phyloP scores from a whole-genome alignment of 2,113 vertebrate species.

The Mustela lutreola region DNA sequence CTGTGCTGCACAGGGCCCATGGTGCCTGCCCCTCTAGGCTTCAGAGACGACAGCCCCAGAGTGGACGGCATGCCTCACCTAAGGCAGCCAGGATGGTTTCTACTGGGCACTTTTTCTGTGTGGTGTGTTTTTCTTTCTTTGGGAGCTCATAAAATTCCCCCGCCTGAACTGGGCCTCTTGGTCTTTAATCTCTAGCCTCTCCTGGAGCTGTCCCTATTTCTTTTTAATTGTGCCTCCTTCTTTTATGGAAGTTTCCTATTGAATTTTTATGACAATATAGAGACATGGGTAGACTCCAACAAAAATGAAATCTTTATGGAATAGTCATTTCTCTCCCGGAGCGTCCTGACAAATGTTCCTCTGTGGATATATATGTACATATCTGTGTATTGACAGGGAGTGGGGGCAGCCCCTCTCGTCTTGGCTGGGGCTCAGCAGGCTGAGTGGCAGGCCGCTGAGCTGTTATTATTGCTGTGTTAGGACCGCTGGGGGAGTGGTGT shows the following conservation, averaged over 20 bases:
- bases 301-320: constrained; percentile 78
- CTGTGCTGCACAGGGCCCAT: rapidly evolving
- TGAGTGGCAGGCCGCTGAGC: neutral
- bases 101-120: neutral
- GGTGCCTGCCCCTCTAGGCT: neutral
- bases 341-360: constrained; percentile 15
- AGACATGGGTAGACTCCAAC: constrained; percentile 75
- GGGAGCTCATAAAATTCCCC: constrained; percentile 61
- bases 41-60: neutral
- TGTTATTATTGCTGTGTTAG: neutral
- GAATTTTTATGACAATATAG: constrained; percentile 74
- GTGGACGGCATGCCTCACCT: rapidly evolving
- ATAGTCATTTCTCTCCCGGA: constrained; percentile 65
- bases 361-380: neutral
- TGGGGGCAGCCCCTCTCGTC: neutral
- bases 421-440: neutral
- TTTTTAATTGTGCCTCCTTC: constrained; percentile 72
- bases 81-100: neutral
- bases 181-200: constrained; percentile 71
- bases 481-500: neutral
- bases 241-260: constrained; percentile 74
- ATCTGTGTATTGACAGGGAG: neutral
- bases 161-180: neutral
- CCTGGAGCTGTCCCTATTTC: constrained; percentile 59
- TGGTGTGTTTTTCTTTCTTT: constrained; percentile 59